These are phyloP conservation scores for Enteromius viviparus DNA, from an alignment of 2,797 vertebrate species.

Conservation along the genomic window DNA sequence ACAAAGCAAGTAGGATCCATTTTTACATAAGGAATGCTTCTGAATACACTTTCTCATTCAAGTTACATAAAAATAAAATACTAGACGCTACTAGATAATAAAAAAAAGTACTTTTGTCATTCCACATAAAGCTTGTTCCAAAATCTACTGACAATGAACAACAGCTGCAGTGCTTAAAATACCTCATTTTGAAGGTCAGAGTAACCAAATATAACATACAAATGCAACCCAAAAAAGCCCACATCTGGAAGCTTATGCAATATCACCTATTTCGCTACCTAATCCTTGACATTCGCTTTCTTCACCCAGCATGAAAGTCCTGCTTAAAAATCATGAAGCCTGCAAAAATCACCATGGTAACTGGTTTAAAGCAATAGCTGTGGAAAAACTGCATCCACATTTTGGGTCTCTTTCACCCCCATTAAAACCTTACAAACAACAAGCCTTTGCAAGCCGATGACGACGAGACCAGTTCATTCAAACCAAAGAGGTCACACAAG, in stretches of 20 bases:
- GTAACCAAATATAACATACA: background rate
- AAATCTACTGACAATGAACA: background rate
- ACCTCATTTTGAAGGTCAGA: background rate
- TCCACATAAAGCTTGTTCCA: background rate
- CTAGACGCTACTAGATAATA: background rate
- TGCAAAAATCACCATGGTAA: constrained; percentile 76
- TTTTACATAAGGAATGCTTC: background rate
- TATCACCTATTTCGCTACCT: constrained; percentile 65
- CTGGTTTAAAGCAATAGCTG: constrained; percentile 66
- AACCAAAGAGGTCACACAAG: constrained; percentile 59
- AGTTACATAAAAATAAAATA: background rate
- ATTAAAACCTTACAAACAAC: constrained; percentile 42
- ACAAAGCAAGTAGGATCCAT: background rate
- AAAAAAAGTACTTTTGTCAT: background rate
- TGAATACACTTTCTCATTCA: background rate
- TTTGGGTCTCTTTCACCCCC: constrained; percentile 38
- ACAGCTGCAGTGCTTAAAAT: constrained; percentile 13
- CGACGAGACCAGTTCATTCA: constrained; percentile 40
- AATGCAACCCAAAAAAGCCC: constrained; percentile 56
- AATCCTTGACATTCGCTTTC: constrained; percentile 61
- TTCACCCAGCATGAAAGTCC: constrained; percentile 68
- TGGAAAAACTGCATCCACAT: constrained; percentile 62
- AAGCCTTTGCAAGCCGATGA: constrained; percentile 36
- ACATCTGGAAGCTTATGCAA: constrained; percentile 20
- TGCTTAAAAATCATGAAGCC: constrained; percentile 73